Evolutionary conservation across 2,113 vertebrate species (phyloP).

Genomic region (Psophia crepitans): DNA sequence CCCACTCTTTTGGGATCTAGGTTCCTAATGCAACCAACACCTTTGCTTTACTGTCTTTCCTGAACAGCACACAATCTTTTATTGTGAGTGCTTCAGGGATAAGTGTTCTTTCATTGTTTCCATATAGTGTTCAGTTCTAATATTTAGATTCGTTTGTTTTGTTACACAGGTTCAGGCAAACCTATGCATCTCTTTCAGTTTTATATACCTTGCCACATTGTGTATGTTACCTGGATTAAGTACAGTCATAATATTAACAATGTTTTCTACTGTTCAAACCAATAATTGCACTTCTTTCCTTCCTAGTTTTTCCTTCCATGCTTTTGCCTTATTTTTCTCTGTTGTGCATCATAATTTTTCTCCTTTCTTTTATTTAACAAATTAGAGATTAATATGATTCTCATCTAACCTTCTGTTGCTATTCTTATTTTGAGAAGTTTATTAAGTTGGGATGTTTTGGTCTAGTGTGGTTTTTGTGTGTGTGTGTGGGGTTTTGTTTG

Average conservation of each 20-base stretch:
- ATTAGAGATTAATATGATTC: neutral
- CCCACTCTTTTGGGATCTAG: neutral
- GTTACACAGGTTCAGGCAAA: neutral
- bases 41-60: neutral
- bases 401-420: neutral
- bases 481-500: neutral
- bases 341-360: neutral
- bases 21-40: neutral
- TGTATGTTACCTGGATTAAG: neutral
- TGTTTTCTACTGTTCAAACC: neutral
- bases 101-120: neutral
- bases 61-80: neutral
- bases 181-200: neutral
- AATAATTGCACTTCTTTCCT: neutral
- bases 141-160: neutral
- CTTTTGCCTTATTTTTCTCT: neutral
- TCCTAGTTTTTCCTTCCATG: neutral
- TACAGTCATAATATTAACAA: neutral
- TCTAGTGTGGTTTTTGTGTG: too few relatives aligned
- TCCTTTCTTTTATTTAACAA: neutral
- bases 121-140: neutral
- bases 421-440: neutral
- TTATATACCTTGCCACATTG: fast-evolving
- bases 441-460: neutral
- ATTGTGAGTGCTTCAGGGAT: neutral